Evolutionary conservation across 2,888 invertebrate species (phyloP).

Genomic region (Morpho helenor): DNA sequence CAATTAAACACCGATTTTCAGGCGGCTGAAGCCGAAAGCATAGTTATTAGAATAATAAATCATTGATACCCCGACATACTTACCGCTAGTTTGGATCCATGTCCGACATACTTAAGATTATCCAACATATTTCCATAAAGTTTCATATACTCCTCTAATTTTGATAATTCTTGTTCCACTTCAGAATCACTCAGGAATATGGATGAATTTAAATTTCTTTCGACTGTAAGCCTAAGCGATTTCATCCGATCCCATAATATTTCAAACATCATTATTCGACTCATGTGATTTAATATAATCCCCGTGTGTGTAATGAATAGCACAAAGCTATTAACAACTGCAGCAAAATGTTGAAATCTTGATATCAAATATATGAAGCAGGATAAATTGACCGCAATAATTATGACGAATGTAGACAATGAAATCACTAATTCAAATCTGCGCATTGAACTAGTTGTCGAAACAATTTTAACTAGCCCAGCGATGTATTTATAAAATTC

Average conservation of each 20-base stretch:
- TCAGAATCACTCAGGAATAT: background rate
- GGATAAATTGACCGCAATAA: background rate
- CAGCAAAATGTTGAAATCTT: background rate
- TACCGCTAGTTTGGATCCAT: slow-evolving; percentile 9
- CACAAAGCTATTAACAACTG: too few species aligned
- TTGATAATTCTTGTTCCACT: background rate
- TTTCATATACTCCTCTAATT: slow-evolving; percentile 6
- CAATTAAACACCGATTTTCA: too few species aligned
- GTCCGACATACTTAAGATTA: slow-evolving; percentile 4
- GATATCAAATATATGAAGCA: background rate
- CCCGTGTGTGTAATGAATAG: background rate
- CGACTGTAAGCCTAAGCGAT: slow-evolving; percentile 9
- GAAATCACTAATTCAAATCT: background rate
- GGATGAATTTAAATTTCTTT: slow-evolving; percentile 3
- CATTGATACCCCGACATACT: background rate
- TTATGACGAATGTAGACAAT: background rate
- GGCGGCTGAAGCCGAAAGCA: too few species aligned
- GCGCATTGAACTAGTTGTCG: background rate
- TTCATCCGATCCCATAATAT: slow-evolving; percentile 12
- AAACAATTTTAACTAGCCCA: background rate
- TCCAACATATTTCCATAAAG: slow-evolving; percentile 2
- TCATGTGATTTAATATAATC: background rate
- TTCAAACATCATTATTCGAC: slow-evolving; percentile 13
- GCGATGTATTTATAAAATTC: background rate
- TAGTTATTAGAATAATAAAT: too few species aligned